These are phyloP conservation scores for Rattus rattus DNA, from an alignment of 2,113 vertebrate genomes.

Conservation along the genomic window DNA sequence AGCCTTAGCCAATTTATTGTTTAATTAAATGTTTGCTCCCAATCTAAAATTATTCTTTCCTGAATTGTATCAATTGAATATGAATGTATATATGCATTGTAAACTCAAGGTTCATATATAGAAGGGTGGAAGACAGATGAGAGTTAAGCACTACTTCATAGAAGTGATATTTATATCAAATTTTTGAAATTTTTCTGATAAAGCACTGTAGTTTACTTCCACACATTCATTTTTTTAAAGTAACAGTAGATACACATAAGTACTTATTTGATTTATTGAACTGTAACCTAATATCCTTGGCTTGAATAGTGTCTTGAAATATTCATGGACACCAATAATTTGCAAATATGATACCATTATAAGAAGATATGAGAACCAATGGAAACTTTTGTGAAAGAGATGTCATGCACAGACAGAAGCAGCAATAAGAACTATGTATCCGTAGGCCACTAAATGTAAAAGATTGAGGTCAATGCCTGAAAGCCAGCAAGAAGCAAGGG, in stretches of 20 bases:
- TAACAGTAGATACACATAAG: background rate
- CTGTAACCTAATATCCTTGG: background rate
- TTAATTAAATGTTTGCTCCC: background rate
- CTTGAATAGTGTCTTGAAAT: background rate
- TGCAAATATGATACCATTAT: background rate
- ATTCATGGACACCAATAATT: background rate
- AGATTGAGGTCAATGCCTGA: background rate
- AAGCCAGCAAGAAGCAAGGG: background rate
- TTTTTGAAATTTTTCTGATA: background rate
- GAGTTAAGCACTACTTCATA: background rate
- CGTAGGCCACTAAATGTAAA: background rate
- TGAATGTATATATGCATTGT: background rate
- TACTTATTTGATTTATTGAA: background rate
- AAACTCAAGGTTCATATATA: background rate
- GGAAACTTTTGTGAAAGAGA: background rate
- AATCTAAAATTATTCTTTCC: background rate
- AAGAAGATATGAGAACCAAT: background rate
- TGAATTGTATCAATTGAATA: background rate
- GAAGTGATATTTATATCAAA: background rate
- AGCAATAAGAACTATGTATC: background rate
- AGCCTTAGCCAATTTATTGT: background rate
- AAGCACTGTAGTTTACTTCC: background rate
- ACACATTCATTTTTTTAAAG: background rate
- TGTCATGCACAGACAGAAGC: background rate
- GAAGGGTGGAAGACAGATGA: rapidly evolving